Percentiles rank a stretch among this genome's conserved stretches.
Conservation (phyloP, 1,140 invertebrate genomes). For the Zaprionus inermis region DNA sequence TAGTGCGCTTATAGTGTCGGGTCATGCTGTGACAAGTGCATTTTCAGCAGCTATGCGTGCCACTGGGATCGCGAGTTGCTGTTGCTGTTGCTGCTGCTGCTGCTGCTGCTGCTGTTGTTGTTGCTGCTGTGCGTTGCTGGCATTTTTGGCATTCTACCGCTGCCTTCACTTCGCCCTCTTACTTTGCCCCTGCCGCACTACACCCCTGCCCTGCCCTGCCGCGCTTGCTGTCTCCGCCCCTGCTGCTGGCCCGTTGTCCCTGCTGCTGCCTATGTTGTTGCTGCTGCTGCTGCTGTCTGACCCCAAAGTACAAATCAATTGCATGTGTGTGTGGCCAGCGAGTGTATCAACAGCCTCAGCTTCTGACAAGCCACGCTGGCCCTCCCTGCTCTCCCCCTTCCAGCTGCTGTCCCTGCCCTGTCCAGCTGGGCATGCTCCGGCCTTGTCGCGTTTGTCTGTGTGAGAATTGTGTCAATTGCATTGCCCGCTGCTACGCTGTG, state of each 20-base stretch:
- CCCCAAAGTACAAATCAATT: conserved; percentile 82
- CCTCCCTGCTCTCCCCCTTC: conserved; percentile 40
- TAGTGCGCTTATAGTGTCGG: too few species aligned
- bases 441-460: conserved; percentile 40
- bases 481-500: conserved; percentile 43
- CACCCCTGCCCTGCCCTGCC: too few species aligned
- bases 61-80: conserved; percentile 13
- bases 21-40: background rate
- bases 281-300: conserved; percentile 59
- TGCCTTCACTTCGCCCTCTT: background rate
- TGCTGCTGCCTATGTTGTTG: conserved; percentile 22
- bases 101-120: conserved; percentile 12
- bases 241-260: conserved; percentile 1
- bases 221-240: background rate
- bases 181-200: too few species aligned
- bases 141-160: conserved; percentile 65
- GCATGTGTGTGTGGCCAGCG: conserved; percentile 56
- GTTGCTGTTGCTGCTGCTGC: background rate
- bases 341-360: conserved; percentile 41
- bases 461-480: conserved; percentile 83
- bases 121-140: conserved; percentile 42
- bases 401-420: background rate
- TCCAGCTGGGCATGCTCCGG: conserved; percentile 38
- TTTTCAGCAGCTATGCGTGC: conserved; percentile 29
- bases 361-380: conserved; percentile 49